phyloP scores from a whole-genome alignment of 2,888 invertebrate genomes.

The Diplolepis rosae region DNA sequence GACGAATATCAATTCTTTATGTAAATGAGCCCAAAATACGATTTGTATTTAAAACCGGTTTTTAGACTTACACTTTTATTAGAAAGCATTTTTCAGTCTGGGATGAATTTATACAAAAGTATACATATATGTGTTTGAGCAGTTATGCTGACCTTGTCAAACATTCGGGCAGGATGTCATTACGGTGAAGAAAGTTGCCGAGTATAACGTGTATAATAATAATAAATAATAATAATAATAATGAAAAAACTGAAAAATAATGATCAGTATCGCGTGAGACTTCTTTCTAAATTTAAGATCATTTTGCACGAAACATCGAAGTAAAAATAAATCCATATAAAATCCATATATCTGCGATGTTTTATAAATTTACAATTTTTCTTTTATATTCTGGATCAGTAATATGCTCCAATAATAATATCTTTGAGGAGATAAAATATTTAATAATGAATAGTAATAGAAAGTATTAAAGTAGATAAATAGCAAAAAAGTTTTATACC shows the following conservation, averaged over 20 bases:
- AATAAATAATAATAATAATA: background rate
- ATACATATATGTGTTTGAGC: background rate
- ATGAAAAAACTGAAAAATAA: background rate
- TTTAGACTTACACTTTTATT: background rate
- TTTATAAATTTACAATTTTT: too few relatives aligned
- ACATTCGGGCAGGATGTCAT: background rate
- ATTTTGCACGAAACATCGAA: background rate
- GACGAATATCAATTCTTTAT: too few relatives aligned
- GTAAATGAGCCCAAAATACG: too few relatives aligned
- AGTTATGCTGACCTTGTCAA: background rate
- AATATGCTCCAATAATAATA: too few relatives aligned
- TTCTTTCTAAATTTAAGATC: slow-evolving; percentile 19
- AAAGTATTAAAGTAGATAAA: too few relatives aligned
- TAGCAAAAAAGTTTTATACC: too few relatives aligned
- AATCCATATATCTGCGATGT: too few relatives aligned
- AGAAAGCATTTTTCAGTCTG: background rate
- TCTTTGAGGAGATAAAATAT: too few relatives aligned
- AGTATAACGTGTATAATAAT: background rate
- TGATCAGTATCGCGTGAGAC: slow-evolving; percentile 20
- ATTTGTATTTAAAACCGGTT: too few relatives aligned
- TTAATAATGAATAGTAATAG: too few relatives aligned
- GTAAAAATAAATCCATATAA: background rate
- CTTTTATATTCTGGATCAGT: too few relatives aligned
- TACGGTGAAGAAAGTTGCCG: background rate
- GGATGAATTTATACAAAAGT: too few relatives aligned